These are phyloP conservation scores for Taeniopygia guttata DNA, from an alignment of 2,797 vertebrate species.

Conservation along the genomic window DNA sequence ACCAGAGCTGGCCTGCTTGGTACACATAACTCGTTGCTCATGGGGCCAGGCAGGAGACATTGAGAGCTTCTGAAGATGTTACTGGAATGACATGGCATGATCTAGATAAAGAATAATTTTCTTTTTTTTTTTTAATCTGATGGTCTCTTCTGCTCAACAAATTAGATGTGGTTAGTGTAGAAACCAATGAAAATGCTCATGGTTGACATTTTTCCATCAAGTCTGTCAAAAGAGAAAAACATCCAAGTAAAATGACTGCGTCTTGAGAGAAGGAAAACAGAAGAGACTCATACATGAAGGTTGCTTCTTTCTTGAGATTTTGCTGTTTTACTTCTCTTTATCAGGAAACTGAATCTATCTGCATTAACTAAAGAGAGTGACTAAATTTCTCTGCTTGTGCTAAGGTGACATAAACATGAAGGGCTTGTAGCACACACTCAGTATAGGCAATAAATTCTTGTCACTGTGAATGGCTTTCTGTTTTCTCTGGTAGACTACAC, in stretches of 20 bases:
- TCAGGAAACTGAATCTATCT: neutral
- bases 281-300: neutral
- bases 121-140: neutral
- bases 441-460: neutral
- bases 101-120: neutral
- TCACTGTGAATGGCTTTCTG: neutral
- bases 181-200: neutral
- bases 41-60: neutral
- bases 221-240: neutral
- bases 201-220: neutral
- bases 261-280: neutral
- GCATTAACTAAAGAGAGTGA: neutral
- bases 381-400: neutral
- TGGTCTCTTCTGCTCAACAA: neutral
- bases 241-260: neutral
- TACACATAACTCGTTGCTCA: accelerated
- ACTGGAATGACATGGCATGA: neutral
- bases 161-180: neutral
- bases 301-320: neutral
- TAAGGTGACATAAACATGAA: neutral
- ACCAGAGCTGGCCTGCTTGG: neutral
- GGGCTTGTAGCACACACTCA: neutral
- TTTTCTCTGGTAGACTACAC: neutral
- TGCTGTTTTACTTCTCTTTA: neutral
- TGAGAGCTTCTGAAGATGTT: neutral